Base-by-base conservation (phyloP, 2,113 vertebrate species). In the Petrocephalus microphthalmus region DNA sequence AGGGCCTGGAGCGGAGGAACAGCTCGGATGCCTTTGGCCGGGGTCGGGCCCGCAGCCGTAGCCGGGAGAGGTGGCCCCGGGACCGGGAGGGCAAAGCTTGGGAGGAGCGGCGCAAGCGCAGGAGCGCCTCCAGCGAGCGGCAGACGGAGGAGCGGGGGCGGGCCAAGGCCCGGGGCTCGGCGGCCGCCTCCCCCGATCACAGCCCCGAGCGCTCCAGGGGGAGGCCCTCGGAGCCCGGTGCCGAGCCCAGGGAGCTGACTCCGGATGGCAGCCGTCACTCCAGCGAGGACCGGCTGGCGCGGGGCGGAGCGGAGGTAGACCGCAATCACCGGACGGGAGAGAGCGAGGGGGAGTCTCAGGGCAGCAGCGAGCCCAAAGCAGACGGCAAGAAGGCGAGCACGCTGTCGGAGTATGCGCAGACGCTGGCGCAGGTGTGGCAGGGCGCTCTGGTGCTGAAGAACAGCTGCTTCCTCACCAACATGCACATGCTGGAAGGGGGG, bases 381-480 rank as follows among this genome's bases (percentile, higher is more conserved):
- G 95, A 96, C 92, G 91, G 95, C 92, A 95, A 94, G 92, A 94
- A 96, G 84, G 93, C 96, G 2, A 93, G 94, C 95, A 96, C 94
- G 54, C 96, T 99, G 74, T 96, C 96, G 0, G 98, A 99, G 90
- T 99, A 97, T 0, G 97, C 98, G 33, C 97, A 96, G 93, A 96
- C 96, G 0, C 96, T 99, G 87, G 93, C 96, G n/a, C 96, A 97
- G 29, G 95, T 95, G 67, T 99, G 98, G 98, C 96, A 96, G 0
- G 98, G 98, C 90, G 97, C 97, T 87, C 97, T 99, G 2, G 97
- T 99, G 37, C 94, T 99, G 82, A 99, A 99, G 93, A 99, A 99
- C 94, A 99, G 98, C 94, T 98, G 97, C 91, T 99, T 99, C 92
- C 98, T 98, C 81, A 98, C 98, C 0, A 95, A 97, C 93, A 97